A percentile compares a stretch with the other conserved stretches of the same genome.
Conservation (phyloP, 1,140 invertebrate species). For the Lethocerus indicus region DNA sequence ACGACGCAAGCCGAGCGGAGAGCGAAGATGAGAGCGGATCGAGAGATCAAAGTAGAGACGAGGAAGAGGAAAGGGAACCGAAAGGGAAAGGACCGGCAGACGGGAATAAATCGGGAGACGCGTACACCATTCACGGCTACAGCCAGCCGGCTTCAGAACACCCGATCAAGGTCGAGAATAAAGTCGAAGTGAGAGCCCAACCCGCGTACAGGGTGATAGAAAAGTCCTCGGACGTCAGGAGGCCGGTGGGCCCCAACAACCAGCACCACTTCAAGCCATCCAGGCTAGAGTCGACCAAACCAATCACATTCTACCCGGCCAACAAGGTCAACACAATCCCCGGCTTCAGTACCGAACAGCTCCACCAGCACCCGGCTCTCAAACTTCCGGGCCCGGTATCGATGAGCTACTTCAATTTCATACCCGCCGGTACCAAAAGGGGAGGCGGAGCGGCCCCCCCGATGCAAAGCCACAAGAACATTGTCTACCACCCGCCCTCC, state of each 20-base stretch:
- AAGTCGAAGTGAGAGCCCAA: too few relatives aligned
- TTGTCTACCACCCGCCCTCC: too few relatives aligned
- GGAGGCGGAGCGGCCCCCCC: too few relatives aligned
- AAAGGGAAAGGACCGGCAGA: neutral
- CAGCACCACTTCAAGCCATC: neutral
- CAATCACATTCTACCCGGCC: neutral
- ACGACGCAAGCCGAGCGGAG: neutral
- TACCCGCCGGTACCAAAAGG: too few relatives aligned
- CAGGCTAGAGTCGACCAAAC: neutral
- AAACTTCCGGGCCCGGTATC: neutral
- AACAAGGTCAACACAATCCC: neutral
- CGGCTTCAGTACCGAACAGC: neutral
- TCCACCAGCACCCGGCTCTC: neutral
- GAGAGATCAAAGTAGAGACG: neutral
- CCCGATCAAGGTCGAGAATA: neutral
- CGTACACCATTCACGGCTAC: slow-evolving; percentile 9
- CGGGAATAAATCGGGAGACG: neutral
- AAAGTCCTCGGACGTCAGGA: too few relatives aligned
- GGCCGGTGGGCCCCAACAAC: neutral
- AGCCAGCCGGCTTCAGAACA: too few relatives aligned
- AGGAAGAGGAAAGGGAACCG: neutral
- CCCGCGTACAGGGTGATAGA: too few relatives aligned
- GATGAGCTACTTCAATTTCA: too few relatives aligned
- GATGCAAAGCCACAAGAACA: too few relatives aligned
- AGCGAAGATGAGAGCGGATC: neutral